phyloP scores from a whole-genome alignment of 2,797 vertebrate genomes.

The Acanthopagrus latus region DNA sequence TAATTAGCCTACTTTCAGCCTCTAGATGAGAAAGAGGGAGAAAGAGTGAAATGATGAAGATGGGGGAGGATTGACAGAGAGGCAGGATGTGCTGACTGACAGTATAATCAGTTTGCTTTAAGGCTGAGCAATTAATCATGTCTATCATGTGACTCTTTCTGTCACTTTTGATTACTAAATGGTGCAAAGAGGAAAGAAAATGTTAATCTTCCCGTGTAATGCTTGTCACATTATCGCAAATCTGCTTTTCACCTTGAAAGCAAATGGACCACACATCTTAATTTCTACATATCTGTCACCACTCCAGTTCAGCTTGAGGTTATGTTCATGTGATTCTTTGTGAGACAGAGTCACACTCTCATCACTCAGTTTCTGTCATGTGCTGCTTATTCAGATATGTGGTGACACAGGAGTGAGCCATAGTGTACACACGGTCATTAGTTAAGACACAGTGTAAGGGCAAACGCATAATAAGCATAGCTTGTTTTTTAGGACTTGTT shows the following conservation, averaged over 20 bases:
- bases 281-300: slow-evolving; percentile 14
- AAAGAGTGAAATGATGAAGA: not conserved
- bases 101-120: slow-evolving; percentile 19
- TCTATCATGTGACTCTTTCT: slow-evolving; percentile 16
- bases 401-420: slow-evolving; percentile 32
- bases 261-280: not conserved
- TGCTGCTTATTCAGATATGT: slow-evolving; percentile 59
- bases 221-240: not conserved
- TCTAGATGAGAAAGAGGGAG: slow-evolving; percentile 6
- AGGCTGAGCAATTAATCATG: slow-evolving; percentile 22
- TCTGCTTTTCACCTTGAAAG: not conserved
- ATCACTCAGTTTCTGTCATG: slow-evolving; percentile 45
- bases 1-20: slow-evolving; percentile 53
- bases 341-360: slow-evolving; percentile 36
- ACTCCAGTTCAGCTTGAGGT: slow-evolving; percentile 11
- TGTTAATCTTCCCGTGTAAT: not conserved
- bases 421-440: slow-evolving; percentile 6
- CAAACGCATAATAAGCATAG: not conserved
- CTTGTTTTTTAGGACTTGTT: not conserved
- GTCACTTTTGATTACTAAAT: not conserved
- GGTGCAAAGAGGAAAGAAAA: not conserved
- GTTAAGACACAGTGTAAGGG: not conserved
- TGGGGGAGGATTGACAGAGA: slow-evolving; percentile 1
- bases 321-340: slow-evolving; percentile 52
- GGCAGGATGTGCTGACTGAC: slow-evolving; percentile 22